Base-by-base conservation (phyloP, 1,140 invertebrate genomes). In the Ganaspis sp. region DNA sequence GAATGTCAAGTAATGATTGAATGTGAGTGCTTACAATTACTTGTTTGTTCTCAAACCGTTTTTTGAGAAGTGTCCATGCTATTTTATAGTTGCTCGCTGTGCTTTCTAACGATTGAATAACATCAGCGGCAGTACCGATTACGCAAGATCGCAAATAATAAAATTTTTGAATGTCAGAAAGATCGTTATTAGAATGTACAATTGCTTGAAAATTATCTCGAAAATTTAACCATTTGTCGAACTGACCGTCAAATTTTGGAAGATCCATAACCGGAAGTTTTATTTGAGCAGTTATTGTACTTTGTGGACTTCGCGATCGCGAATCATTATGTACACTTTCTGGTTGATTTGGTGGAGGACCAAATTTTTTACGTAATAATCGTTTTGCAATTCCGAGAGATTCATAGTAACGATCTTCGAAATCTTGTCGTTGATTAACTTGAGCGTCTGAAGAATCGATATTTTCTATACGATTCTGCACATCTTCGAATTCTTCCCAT, bases 191-290 rank as follows among this genome's bases (percentile, higher is more conserved):
- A n/a, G 83, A 73, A 72, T 88, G 84, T 21, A 89, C 85, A 19
- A 89, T 77, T 29, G 81, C 78, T 40, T 70, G 49, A 77, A 85
- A 88, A 9, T 80, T 82, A 72, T 88, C 85, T 11, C 76, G 78
- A 81, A 90, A 90, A 38, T 82, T 81, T 29, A 83, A 40, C 87
- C 88, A 90, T 19, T 85, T 78, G 34, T 82, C 83, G 69, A 76
- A 84, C 9, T 77, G 54, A 0, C 86, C 88, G 69, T 86, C 76
- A 75, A 88, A 88, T 17, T 83, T 81, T 29, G 83, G 77, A 34
- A 89, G 17, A 4, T 69, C 21, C 11, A 69, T 3, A 6, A 17
- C 29, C 2, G 29, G 29, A 2, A 34, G 6, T 34, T 34, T 34
- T 34, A 34, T n/a, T n/a, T n/a, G n/a, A n/a, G n/a, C n/a, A n/a